Percentiles rank a stretch among this genome's conserved stretches.
Conservation (phyloP, 2,888 invertebrate genomes). For the Onchidella celtica region DNA sequence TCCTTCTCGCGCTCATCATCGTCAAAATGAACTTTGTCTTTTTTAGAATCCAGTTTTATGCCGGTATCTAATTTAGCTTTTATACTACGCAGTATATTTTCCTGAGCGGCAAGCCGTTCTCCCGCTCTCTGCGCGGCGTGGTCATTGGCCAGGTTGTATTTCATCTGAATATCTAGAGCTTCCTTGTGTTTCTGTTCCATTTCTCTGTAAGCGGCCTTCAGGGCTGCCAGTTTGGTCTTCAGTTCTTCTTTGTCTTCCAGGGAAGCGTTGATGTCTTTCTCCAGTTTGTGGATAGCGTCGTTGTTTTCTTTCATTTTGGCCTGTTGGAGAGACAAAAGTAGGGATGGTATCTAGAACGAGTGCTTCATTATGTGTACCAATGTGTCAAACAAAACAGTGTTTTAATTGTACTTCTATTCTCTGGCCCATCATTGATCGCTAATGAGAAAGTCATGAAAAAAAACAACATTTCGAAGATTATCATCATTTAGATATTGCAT, state of each 20-base stretch:
- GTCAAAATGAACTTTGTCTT: too few species aligned
- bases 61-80: constrained; percentile 50
- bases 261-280: constrained; percentile 55
- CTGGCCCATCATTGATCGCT: too few species aligned
- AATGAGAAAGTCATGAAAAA: too few species aligned
- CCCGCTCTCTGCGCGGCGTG: constrained; percentile 59
- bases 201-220: constrained; percentile 57
- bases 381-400: not conserved
- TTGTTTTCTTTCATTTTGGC: constrained; percentile 2
- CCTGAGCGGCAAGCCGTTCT: constrained; percentile 53
- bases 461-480: too few species aligned
- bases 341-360: not conserved
- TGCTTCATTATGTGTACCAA: not conserved
- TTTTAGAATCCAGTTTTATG: too few species aligned
- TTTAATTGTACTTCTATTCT: not conserved
- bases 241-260: constrained; percentile 57
- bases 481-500: too few species aligned
- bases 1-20: too few species aligned
- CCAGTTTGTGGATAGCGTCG: constrained; percentile 54
- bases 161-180: constrained; percentile 65
- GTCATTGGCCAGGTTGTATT: constrained; percentile 71
- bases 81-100: constrained; percentile 35
- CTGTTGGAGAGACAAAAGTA: constrained; percentile 5
- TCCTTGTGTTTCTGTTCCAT: constrained; percentile 61
- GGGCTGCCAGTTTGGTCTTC: constrained; percentile 57